These are phyloP conservation scores for silkworm (Bombyx mori) DNA, from an alignment of 1,140 invertebrate genomes.

Conservation along the genomic window DNA sequence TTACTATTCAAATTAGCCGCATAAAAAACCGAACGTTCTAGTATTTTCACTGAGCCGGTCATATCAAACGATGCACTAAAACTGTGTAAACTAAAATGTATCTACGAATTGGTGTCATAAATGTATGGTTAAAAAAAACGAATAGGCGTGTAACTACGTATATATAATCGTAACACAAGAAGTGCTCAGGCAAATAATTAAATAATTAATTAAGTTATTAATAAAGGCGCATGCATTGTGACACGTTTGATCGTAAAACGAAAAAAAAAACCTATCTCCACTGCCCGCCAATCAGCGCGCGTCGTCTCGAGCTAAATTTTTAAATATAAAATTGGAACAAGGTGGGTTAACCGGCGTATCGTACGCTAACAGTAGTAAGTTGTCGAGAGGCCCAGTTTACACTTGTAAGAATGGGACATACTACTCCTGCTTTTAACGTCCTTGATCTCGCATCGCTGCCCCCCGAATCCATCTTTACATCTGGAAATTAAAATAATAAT, in stretches of 20 bases:
- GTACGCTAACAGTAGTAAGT: constrained; percentile 67
- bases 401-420: constrained; percentile 72
- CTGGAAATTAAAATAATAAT: constrained; percentile 71
- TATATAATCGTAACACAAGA: too few species aligned
- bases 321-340: constrained; percentile 44
- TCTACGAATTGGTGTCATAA: too few species aligned
- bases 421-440: constrained; percentile 71
- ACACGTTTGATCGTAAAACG: constrained; percentile 8
- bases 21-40: too few species aligned
- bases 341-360: constrained; percentile 40
- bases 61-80: too few species aligned
- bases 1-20: too few species aligned
- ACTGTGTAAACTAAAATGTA: too few species aligned
- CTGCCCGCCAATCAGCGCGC: constrained; percentile 18
- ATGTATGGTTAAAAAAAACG: too few species aligned
- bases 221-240: too few species aligned
- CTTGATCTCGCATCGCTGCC: constrained; percentile 87
- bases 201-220: too few species aligned
- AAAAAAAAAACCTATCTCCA: constrained; percentile 14
- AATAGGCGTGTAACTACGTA: too few species aligned
- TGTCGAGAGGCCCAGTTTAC: constrained; percentile 68
- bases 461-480: constrained; percentile 87
- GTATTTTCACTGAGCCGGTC: too few species aligned
- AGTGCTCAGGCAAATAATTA: too few species aligned
- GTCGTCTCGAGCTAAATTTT: constrained; percentile 25